Conservation (phyloP, 2,888 invertebrate species). For the Laspeyria flexula region DNA sequence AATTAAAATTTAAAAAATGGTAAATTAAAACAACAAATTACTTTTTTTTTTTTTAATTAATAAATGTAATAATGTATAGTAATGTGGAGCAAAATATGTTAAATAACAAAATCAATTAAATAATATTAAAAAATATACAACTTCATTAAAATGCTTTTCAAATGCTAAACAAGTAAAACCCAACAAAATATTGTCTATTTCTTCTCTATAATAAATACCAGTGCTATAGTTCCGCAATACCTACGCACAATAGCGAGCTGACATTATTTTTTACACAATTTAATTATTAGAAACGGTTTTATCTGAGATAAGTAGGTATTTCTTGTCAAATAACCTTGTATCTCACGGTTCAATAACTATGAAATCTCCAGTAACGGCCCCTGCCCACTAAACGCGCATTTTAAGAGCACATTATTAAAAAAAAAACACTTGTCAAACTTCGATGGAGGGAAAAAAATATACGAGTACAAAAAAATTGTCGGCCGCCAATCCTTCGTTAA, state of each 20-base stretch:
- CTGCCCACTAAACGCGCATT: conserved; percentile 35
- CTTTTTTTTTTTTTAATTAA: too few species aligned
- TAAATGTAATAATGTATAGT: too few species aligned
- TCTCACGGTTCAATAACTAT: conserved; percentile 68
- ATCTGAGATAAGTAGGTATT: conserved; percentile 48
- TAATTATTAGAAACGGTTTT: conserved; percentile 56
- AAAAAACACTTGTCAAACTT: conserved; percentile 18
- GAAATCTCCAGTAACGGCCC: conserved; percentile 61
- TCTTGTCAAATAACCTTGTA: conserved; percentile 72
- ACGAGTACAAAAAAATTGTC: background rate
- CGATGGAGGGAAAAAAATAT: too few species aligned
- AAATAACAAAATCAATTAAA: too few species aligned
- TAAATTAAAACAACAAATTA: too few species aligned
- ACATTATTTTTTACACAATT: conserved; percentile 44
- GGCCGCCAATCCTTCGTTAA: background rate
- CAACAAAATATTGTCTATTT: background rate
- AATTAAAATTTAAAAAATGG: too few species aligned
- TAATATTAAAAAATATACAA: too few species aligned
- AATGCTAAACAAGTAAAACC: background rate
- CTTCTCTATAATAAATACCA: background rate
- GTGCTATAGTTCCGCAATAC: conserved; percentile 1
- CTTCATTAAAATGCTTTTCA: too few species aligned
- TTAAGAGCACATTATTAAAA: conserved; percentile 19
- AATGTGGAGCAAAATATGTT: too few species aligned
- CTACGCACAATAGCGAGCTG: conserved; percentile 4